Conservation (phyloP, 2,888 invertebrate genomes). For the Cheilosia scutellata region DNA sequence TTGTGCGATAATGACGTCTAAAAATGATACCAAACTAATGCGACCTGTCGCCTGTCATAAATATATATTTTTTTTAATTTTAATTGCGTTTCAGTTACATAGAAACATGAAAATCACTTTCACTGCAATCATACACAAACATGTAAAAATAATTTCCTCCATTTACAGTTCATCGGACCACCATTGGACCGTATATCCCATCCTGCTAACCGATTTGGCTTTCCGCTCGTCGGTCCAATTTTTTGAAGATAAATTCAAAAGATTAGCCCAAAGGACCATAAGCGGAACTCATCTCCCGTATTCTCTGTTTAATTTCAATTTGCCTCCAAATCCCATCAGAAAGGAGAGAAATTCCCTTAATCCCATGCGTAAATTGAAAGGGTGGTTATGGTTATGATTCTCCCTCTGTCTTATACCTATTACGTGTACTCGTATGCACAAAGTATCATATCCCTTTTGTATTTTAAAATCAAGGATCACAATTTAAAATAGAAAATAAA, state of each 20-base stretch:
- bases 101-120: too few species aligned
- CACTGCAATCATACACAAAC: too few species aligned
- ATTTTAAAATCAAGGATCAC: slow-evolving; percentile 40
- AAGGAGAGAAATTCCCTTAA: slow-evolving; percentile 32
- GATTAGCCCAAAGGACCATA: slow-evolving; percentile 48
- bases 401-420: background rate
- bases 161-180: slow-evolving; percentile 20
- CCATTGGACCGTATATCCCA: slow-evolving; percentile 2
- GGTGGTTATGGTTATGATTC: background rate
- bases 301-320: slow-evolving; percentile 50
- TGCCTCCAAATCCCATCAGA: slow-evolving; percentile 37
- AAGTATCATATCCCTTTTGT: slow-evolving; percentile 12
- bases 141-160: slow-evolving; percentile 11
- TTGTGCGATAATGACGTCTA: too few species aligned
- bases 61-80: too few species aligned
- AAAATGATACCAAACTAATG: too few species aligned
- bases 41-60: too few species aligned
- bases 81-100: too few species aligned
- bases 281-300: slow-evolving; percentile 23
- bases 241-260: slow-evolving; percentile 25
- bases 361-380: slow-evolving; percentile 32
- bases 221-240: slow-evolving; percentile 24
- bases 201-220: slow-evolving; percentile 11
- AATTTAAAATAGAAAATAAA: slow-evolving; percentile 19
- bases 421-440: background rate